phyloP scores from a whole-genome alignment of 2,797 vertebrate genomes.

The Coluber constrictor region DNA sequence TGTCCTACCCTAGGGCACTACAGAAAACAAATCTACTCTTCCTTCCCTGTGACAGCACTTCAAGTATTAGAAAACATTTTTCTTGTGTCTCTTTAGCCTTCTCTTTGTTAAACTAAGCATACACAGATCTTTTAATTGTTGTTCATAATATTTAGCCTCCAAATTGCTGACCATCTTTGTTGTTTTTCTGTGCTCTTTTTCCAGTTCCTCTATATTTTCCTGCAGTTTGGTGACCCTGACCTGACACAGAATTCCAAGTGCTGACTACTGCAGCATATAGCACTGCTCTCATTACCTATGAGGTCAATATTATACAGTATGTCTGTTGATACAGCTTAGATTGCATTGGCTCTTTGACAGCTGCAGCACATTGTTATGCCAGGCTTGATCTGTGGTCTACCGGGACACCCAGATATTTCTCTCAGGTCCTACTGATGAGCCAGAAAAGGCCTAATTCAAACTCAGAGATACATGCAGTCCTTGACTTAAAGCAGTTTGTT shows the following conservation, averaged over 20 bases:
- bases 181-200: background rate
- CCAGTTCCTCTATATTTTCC: background rate
- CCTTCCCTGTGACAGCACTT: background rate
- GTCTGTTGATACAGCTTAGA: background rate
- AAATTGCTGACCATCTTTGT: background rate
- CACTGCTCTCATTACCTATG: background rate
- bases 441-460: background rate
- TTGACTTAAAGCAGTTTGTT: background rate
- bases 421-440: background rate
- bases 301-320: background rate
- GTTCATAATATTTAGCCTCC: background rate
- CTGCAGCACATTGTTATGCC: background rate
- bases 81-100: background rate
- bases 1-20: background rate
- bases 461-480: background rate
- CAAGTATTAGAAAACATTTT: background rate
- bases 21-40: background rate
- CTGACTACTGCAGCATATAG: background rate
- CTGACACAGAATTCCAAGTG: background rate
- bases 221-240: background rate
- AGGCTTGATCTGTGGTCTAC: background rate
- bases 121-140: background rate
- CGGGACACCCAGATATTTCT: background rate
- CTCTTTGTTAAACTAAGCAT: background rate
- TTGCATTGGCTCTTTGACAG: background rate